These are phyloP conservation scores for Drosophila quinaria DNA, from an alignment of 2,888 invertebrate genomes.

Conservation along the genomic window DNA sequence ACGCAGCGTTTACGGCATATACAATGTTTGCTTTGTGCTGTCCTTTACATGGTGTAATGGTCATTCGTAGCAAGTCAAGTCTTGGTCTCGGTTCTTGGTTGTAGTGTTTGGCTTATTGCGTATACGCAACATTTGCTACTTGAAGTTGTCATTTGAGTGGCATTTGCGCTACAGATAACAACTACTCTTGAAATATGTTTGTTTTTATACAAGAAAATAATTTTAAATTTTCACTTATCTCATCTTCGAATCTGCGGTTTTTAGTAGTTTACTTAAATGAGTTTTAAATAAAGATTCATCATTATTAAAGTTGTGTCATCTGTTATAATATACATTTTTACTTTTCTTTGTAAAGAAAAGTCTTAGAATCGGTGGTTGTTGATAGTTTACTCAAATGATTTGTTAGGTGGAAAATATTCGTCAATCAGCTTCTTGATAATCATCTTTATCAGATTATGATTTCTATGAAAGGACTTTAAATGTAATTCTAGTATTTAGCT, in stretches of 20 bases:
- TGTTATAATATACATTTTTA: too few relatives aligned
- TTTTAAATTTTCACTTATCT: too few relatives aligned
- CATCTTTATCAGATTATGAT: neutral
- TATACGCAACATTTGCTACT: conserved; percentile 12
- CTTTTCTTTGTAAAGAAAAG: neutral
- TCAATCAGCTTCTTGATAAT: neutral
- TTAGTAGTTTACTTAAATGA: too few relatives aligned
- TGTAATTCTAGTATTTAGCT: neutral
- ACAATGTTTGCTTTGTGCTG: conserved; percentile 1
- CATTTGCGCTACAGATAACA: neutral
- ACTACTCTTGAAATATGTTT: neutral
- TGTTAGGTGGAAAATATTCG: neutral
- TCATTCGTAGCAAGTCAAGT: conserved; percentile 33
- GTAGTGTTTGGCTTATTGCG: conserved; percentile 8
- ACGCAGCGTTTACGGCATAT: conserved; percentile 45
- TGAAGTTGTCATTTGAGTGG: neutral
- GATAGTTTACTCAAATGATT: neutral
- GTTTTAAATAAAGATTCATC: too few relatives aligned
- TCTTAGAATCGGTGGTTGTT: neutral
- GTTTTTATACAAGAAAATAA: neutral
- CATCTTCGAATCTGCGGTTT: too few relatives aligned
- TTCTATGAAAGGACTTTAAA: too few relatives aligned
- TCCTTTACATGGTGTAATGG: conserved; percentile 32
- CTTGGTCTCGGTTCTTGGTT: conserved; percentile 8
- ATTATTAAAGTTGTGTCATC: neutral